Evolutionary conservation across 2,797 vertebrate species (phyloP).

Genomic region (Anomalospiza imberbis): DNA sequence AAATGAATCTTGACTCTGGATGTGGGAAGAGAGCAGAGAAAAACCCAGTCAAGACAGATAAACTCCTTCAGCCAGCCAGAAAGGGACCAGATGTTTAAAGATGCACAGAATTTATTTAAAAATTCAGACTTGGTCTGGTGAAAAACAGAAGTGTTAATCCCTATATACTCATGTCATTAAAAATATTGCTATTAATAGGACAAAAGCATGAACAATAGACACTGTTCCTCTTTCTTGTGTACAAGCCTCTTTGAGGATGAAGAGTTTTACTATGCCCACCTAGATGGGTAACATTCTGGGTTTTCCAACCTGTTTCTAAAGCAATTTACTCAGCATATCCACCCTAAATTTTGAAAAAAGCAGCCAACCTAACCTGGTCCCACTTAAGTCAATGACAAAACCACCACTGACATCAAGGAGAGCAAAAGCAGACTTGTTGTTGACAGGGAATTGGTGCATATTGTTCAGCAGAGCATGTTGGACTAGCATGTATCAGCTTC

Average conservation of each 20-base stretch:
- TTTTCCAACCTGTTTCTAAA: not conserved
- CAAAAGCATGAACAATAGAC: not conserved
- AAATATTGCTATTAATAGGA: not conserved
- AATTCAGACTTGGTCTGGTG: not conserved
- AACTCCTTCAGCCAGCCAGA: not conserved
- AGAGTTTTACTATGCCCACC: not conserved
- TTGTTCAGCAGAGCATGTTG: slow-evolving; percentile 1
- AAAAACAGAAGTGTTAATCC: not conserved
- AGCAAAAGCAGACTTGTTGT: slow-evolving; percentile 3
- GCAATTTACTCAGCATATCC: not conserved
- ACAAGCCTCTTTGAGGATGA: not conserved
- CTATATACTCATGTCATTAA: not conserved
- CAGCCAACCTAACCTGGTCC: not conserved
- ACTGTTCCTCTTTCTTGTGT: not conserved
- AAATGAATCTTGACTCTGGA: not conserved
- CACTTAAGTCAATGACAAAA: slow-evolving; percentile 28
- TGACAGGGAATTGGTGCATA: not conserved
- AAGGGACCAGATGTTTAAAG: slow-evolving; percentile 15
- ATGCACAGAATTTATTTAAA: not conserved
- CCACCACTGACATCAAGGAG: not conserved
- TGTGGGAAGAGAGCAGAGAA: not conserved
- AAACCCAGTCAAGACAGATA: not conserved
- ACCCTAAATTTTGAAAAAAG: slow-evolving; percentile 16
- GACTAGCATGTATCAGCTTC: slow-evolving; percentile 38
- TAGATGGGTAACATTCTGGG: not conserved